A percentile compares a stretch with the other conserved stretches of the same genome.
phyloP scores from a whole-genome alignment of 2,888 invertebrate species.

The Allygus modestus region DNA sequence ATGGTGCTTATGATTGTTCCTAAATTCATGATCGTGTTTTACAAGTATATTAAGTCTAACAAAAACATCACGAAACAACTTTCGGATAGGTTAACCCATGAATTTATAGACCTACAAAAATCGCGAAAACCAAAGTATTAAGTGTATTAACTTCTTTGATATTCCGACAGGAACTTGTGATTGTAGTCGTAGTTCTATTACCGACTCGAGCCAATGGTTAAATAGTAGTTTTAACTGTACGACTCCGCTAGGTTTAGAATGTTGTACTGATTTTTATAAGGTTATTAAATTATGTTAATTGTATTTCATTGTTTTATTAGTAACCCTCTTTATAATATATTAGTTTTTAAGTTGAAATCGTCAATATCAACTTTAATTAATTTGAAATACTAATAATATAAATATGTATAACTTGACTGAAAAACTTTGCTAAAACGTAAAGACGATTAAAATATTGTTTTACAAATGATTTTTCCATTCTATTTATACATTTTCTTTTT shows the following conservation, averaged over 20 bases:
- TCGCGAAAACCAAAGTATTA: conserved; percentile 12
- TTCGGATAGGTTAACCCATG: neutral
- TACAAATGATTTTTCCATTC: too few species aligned
- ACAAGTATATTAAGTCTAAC: neutral
- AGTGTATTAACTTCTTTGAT: conserved; percentile 14
- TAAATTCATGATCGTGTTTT: neutral
- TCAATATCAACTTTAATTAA: too few species aligned
- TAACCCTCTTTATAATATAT: neutral
- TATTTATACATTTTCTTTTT: too few species aligned
- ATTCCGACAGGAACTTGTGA: conserved; percentile 25
- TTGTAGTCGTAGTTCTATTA: neutral
- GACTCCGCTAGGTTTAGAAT: neutral
- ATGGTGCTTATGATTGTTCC: neutral
- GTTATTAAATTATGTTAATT: conserved; percentile 32
- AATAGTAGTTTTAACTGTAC: neutral
- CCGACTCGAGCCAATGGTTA: conserved; percentile 6
- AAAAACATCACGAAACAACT: conserved; percentile 1
- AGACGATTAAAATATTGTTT: too few species aligned
- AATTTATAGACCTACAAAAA: neutral
- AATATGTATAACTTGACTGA: too few species aligned
- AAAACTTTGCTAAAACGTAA: too few species aligned
- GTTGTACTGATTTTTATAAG: conserved; percentile 39
- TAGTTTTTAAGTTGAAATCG: too few species aligned
- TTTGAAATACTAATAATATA: too few species aligned
- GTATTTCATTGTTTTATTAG: neutral